Conservation (phyloP, 2,113 vertebrate genomes). For the Phalacrocorax carbo region DNA sequence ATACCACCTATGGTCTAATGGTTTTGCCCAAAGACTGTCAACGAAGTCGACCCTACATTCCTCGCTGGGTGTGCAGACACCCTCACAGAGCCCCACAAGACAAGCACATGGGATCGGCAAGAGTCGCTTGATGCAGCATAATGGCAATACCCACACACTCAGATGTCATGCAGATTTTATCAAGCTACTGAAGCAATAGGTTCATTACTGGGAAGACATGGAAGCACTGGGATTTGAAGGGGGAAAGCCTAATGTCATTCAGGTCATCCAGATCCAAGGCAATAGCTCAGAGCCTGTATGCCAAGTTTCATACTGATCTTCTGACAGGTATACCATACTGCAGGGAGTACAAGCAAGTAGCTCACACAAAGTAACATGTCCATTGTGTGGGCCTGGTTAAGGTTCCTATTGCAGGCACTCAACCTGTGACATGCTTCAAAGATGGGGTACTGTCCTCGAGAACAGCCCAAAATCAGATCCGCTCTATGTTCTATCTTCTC, state of each 20-base stretch:
- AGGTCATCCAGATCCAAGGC: not conserved
- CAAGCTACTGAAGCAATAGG: not conserved
- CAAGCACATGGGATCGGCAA: rapidly evolving
- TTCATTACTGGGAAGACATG: rapidly evolving
- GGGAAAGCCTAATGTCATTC: not conserved
- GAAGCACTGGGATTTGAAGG: not conserved
- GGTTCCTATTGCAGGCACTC: not conserved
- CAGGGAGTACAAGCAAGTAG: not conserved
- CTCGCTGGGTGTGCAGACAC: not conserved
- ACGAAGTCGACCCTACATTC: not conserved
- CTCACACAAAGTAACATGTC: not conserved
- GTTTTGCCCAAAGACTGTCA: not conserved
- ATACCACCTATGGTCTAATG: rapidly evolving
- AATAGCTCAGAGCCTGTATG: not conserved
- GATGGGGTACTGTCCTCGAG: no score
- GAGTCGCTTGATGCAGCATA: not conserved
- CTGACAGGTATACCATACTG: not conserved
- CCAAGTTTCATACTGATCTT: not conserved
- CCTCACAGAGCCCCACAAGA: not conserved
- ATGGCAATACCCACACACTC: not conserved
- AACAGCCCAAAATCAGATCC: not conserved
- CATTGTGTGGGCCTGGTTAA: not conserved
- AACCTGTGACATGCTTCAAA: not conserved
- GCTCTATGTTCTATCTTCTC: not conserved
- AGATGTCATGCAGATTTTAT: not conserved